A percentile compares a stretch with the other conserved stretches of the same genome.
These are phyloP conservation scores for Kryphioiulus occultus DNA, from an alignment of 2,888 invertebrate species.

Conservation along the genomic window DNA sequence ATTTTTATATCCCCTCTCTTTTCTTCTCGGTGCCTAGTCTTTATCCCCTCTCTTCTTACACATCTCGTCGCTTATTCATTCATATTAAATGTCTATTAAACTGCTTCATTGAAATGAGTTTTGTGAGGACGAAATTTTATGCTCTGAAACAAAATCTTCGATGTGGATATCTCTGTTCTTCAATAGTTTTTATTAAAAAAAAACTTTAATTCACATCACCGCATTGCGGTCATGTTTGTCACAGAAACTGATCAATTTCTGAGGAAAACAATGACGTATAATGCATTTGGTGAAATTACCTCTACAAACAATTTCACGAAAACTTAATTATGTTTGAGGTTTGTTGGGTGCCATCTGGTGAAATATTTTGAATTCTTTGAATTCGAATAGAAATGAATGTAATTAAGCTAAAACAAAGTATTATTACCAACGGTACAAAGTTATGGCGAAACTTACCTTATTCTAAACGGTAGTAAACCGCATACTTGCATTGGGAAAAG, in stretches of 20 bases:
- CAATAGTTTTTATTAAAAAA: not conserved
- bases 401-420: no score
- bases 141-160: not conserved
- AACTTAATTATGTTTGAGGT: no score
- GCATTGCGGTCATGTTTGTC: not conserved
- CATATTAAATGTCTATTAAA: conserved; percentile 43
- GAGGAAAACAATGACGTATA: not conserved
- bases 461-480: no score
- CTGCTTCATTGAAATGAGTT: conserved; percentile 6
- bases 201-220: not conserved
- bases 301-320: no score
- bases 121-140: not conserved
- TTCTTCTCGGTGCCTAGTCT: not conserved
- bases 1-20: conserved; percentile 42
- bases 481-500: no score
- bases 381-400: no score
- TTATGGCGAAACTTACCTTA: no score
- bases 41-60: conserved; percentile 33
- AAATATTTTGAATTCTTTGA: no score
- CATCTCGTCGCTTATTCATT: conserved; percentile 41
- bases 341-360: no score
- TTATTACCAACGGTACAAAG: no score
- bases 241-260: not conserved
- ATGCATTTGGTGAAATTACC: no score
- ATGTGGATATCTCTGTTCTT: not conserved